Conservation (phyloP, 2,797 vertebrate species). For the Falco peregrinus region DNA sequence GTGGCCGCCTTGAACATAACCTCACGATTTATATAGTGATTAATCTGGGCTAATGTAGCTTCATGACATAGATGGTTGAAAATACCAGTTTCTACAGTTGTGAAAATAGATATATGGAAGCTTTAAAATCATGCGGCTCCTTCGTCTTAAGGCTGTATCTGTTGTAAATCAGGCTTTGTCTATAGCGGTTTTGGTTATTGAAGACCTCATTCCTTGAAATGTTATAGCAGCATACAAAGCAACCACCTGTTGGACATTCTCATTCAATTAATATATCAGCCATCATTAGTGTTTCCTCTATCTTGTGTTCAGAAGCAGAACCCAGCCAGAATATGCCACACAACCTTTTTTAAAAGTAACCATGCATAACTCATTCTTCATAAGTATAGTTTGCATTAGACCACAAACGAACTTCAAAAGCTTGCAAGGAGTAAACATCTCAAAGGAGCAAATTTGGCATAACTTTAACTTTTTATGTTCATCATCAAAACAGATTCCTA, state of each 20-base stretch:
- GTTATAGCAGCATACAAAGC: neutral
- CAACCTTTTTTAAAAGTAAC: neutral
- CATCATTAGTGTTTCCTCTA: neutral
- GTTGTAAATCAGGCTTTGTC: neutral
- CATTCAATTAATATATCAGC: neutral
- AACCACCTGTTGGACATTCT: neutral
- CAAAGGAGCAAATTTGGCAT: neutral
- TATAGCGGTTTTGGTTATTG: neutral
- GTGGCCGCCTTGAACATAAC: neutral
- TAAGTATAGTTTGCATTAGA: neutral
- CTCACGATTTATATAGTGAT: neutral
- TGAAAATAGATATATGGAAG: neutral
- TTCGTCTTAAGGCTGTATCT: neutral
- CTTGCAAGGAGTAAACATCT: neutral
- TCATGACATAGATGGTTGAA: neutral
- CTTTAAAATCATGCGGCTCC: neutral
- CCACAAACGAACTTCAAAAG: neutral
- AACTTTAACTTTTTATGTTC: neutral
- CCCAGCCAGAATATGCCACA: neutral
- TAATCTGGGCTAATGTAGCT: neutral
- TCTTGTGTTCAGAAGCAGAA: neutral
- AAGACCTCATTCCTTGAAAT: neutral
- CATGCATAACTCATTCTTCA: neutral
- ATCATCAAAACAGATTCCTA: neutral
- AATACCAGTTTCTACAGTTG: neutral